phyloP scores from a whole-genome alignment of 2,888 invertebrate genomes.

The Hedychridium roseum region DNA sequence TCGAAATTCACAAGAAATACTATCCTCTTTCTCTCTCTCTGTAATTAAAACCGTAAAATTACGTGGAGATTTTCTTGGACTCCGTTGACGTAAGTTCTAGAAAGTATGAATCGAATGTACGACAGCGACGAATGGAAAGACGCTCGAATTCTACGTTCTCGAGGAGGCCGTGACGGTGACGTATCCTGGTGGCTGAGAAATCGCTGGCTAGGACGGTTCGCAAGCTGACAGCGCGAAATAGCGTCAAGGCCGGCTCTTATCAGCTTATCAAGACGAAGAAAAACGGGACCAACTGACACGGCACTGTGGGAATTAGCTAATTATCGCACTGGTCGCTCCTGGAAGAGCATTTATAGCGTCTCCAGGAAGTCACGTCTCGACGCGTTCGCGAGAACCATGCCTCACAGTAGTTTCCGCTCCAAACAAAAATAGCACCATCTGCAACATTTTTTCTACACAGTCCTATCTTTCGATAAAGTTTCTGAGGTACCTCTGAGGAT shows the following conservation, averaged over 20 bases:
- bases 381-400: no score
- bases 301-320: constrained; percentile 44
- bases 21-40: no score
- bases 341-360: constrained; percentile 45
- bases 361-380: constrained; percentile 29
- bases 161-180: constrained; percentile 21
- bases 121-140: constrained; percentile 12
- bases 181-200: constrained; percentile 24
- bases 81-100: no score
- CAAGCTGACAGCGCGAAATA: constrained; percentile 42
- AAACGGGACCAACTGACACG: constrained; percentile 17
- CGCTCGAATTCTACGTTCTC: no score
- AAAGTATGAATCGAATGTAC: no score
- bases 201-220: constrained; percentile 33
- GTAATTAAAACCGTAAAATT: no score
- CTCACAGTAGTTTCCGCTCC: no score
- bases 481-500: no score
- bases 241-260: constrained; percentile 45
- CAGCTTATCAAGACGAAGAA: constrained; percentile 37
- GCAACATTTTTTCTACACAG: not conserved
- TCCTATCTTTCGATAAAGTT: no score
- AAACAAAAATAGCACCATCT: no score
- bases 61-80: no score
- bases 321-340: constrained; percentile 45
- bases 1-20: no score